A percentile compares a stretch with the other conserved stretches of the same genome.
phyloP scores from a whole-genome alignment of 2,888 invertebrate genomes.

The Callinectes sapidus region DNA sequence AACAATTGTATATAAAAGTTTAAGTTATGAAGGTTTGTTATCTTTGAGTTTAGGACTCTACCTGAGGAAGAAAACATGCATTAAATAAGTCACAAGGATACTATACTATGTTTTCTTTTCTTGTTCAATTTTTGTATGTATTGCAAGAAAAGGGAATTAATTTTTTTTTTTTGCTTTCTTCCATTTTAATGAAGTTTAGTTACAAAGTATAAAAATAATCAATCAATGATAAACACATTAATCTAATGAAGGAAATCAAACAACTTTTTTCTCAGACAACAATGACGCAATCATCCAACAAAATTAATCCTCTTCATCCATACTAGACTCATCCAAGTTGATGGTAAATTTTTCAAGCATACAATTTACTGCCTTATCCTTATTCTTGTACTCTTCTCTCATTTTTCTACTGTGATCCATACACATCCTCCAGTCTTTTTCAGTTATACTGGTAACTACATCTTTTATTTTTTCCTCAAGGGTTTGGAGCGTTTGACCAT shows the following conservation, averaged over 20 bases:
- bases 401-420: not conserved
- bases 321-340: not conserved
- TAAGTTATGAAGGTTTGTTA: not conserved
- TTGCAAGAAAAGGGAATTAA: not conserved
- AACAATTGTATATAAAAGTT: not conserved
- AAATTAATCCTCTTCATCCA: constrained; percentile 2
- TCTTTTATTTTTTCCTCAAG: not conserved
- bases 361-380: not conserved
- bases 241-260: not conserved
- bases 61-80: too few species aligned
- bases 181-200: not conserved
- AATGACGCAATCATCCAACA: not conserved
- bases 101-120: not conserved
- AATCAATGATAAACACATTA: not conserved
- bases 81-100: too few species aligned
- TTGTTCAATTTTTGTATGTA: not conserved
- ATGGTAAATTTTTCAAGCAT: not conserved
- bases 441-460: not conserved
- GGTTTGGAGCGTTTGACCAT: not conserved
- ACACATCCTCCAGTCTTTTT: constrained; percentile 36
- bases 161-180: not conserved
- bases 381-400: not conserved
- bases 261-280: not conserved
- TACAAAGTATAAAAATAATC: not conserved
- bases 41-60: too few species aligned